Base-by-base conservation (phyloP, 2,888 invertebrate species). In the Himalopsyche anomala region DNA sequence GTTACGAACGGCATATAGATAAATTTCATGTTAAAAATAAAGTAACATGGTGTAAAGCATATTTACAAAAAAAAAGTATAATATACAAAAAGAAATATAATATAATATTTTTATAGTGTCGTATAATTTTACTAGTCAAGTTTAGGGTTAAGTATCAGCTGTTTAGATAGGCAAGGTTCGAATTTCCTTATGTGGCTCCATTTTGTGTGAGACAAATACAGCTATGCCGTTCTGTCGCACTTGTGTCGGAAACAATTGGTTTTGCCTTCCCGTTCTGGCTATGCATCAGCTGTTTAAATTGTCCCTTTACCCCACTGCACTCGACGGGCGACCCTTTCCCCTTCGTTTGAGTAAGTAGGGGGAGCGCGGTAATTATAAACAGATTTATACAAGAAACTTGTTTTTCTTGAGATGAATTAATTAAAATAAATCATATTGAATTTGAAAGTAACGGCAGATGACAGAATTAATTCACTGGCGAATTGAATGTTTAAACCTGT, bases 301-400 rank as follows among this genome's bases (percentile, higher is more conserved):
- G 87, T 84, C 89, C 88, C 88, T 90, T 90, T 89, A 91, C 91
- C 91, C 90, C 90, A 90, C 91, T 89, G 90, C 90, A 86, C 87
- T 87, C 85, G 89, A 90, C 90, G 90, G 90, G 81, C 87, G 86
- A 85, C 89, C 93, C 93, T 93, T 93, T 74, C 93, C 93, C 93
- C 93, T 93, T 93, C 93, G 93, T 93, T 93, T 92, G 93, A 92
- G 92, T 85, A 56, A 69, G 62, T 38, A 19, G 28, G 87, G 45
- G 87, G 84, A 85, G 74, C 12, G 40, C 40, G 83, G 54, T 82
- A 82, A 55, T 54, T 54, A 36, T 36, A 74, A 74, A 28, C 28
- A 74, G 36, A 74, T 74, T 74, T 74, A 74, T 74, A 36, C 74
- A 36, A 74, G 74, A 36, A 74, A 74, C 74, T 36, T 74, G 74